These are phyloP conservation scores for Arion vulgaris DNA, from an alignment of 1,140 invertebrate genomes.

Conservation along the genomic window DNA sequence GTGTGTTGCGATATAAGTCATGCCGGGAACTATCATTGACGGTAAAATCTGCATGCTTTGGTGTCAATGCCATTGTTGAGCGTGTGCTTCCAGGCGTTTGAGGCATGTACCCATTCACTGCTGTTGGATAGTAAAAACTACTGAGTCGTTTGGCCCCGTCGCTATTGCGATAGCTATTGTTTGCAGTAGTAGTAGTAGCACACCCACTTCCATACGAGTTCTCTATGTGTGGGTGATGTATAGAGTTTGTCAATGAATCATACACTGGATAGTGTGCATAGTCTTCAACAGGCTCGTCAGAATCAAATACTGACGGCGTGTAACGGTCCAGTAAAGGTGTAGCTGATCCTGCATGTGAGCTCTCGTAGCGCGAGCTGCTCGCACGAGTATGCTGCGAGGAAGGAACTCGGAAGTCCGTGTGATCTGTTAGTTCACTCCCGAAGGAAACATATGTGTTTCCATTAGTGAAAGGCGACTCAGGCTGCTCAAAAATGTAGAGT, in stretches of 20 bases:
- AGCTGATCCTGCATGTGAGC: slow-evolving; percentile 58
- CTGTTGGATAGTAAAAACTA: slow-evolving; percentile 31
- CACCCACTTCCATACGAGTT: not conserved
- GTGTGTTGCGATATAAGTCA: not conserved
- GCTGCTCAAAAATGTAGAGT: slow-evolving; percentile 40
- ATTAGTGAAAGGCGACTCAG: slow-evolving; percentile 39
- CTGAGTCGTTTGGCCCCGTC: slow-evolving; percentile 24
- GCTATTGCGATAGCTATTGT: not conserved
- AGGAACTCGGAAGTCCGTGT: slow-evolving; percentile 33
- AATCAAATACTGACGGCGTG: slow-evolving; percentile 53
- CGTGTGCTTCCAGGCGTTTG: slow-evolving; percentile 42
- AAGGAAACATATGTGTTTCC: slow-evolving; percentile 61
- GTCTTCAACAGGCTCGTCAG: slow-evolving; percentile 52
- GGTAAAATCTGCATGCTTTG: slow-evolving; percentile 10
- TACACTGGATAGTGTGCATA: slow-evolving; percentile 39
- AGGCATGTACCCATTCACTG: slow-evolving; percentile 35
- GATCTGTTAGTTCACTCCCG: slow-evolving; percentile 52
- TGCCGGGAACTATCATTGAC: not conserved
- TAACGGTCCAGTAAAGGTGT: slow-evolving; percentile 56
- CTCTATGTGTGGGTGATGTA: slow-evolving; percentile 30
- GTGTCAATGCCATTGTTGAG: slow-evolving; percentile 20
- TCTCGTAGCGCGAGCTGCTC: slow-evolving; percentile 32
- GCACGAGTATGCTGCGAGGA: slow-evolving; percentile 41
- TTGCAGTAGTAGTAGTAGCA: not conserved
- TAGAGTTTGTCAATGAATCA: slow-evolving; percentile 32